phyloP scores from a whole-genome alignment of 2,113 vertebrate species.

The Hoplias malabaricus region DNA sequence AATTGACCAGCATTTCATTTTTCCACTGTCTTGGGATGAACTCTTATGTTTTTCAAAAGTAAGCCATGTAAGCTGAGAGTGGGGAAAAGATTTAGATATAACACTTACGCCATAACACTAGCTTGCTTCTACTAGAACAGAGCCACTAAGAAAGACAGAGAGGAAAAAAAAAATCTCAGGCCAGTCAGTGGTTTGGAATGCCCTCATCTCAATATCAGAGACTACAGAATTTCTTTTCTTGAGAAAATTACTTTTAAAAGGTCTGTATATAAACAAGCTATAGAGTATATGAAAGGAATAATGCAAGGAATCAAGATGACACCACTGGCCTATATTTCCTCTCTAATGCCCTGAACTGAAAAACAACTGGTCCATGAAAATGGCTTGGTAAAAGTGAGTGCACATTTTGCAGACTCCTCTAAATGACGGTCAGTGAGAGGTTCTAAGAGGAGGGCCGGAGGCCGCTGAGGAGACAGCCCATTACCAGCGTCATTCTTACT shows the following conservation, averaged over 20 bases:
- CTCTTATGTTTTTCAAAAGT: slow-evolving; percentile 23
- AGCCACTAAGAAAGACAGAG: slow-evolving; percentile 22
- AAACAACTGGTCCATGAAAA: slow-evolving; percentile 55
- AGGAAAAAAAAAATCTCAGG: not conserved
- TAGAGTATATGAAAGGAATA: not conserved
- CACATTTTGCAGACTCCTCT: slow-evolving; percentile 42
- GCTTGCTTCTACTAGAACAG: slow-evolving; percentile 30
- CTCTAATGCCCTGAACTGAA: slow-evolving; percentile 4
- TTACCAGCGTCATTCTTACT: slow-evolving; percentile 22
- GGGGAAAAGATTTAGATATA: slow-evolving; percentile 49
- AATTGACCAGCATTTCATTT: slow-evolving; percentile 57
- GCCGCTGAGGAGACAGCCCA: slow-evolving; percentile 29
- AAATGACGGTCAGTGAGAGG: slow-evolving; percentile 35
- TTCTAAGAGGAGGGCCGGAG: slow-evolving; percentile 20
- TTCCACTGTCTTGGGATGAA: not conserved
- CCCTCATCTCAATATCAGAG: too few relatives aligned
- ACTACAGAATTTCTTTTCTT: not conserved
- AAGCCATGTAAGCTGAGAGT: slow-evolving; percentile 47
- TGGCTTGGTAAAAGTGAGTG: slow-evolving; percentile 48
- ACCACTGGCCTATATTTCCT: not conserved
- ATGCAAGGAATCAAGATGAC: not conserved
- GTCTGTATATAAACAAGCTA: not conserved
- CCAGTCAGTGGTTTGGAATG: too few relatives aligned
- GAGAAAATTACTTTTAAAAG: not conserved
- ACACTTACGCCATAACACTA: slow-evolving; percentile 43